Base-by-base conservation (phyloP, 2,113 vertebrate species). In the Burhinus bistriatus region DNA sequence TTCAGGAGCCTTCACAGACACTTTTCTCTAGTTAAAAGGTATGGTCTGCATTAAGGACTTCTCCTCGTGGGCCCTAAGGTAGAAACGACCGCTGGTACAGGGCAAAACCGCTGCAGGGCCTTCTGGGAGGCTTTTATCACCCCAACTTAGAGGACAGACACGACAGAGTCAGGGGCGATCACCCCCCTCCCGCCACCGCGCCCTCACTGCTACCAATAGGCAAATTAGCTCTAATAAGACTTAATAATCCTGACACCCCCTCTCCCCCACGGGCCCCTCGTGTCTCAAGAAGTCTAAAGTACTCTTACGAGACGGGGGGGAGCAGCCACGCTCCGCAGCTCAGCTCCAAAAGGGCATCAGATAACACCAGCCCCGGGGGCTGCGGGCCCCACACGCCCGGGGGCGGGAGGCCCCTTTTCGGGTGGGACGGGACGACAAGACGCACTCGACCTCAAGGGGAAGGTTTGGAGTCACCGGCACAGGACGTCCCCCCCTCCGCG, bases 321-420 rank as follows among this genome's bases (percentile, higher is more conserved):
- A 76, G 78, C 86, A 73, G 93, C 93, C 77, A 22, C 72, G 47
- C 83, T 94, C 96, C 68, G 38, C 84, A 90, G 89, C 49, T 71
- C 84, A 45, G 76, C 96, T 96, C 93, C 96, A 69, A 93, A 97
- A 98, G 95, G 96, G 84, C 97, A 97, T 81, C 71, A 97, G 96
- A 97, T 97, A 96, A 97, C 90, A 32, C 40, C 72, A 2, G 68
- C 87, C 87, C 45, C 61, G 75, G 59, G 75, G 59, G 59, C 86
- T 51, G 54, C 68, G 30, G 62, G 54, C 83, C 90, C 42, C 77
- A 49, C 40, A 32, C 47, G 29, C 47, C 29, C 17, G 16, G 38
- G 32, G 52, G 23, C 49, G 4, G 7, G 61, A 89, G 91, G 93
- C 88, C 68, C 27, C 38, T 40, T 4, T 22, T 3, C 52, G 26